Percentiles rank a stretch among this genome's conserved stretches.
These are phyloP conservation scores for Cisticola juncidis DNA, from an alignment of 2,113 vertebrate genomes.

Conservation along the genomic window DNA sequence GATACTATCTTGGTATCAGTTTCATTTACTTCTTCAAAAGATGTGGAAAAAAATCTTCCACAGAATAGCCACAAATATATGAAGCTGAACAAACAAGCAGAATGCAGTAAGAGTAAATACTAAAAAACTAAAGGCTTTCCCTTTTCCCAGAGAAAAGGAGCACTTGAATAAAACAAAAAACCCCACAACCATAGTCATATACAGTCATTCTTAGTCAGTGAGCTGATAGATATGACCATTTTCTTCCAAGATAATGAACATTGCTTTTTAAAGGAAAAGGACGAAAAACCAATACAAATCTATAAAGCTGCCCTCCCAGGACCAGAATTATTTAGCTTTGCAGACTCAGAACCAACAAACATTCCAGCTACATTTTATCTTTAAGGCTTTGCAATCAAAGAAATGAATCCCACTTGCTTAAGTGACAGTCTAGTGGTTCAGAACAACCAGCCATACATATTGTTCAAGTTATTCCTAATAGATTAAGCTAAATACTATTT, in stretches of 20 bases:
- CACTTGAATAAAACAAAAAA: background rate
- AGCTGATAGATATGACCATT: background rate
- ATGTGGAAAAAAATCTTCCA: background rate
- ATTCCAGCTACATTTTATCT: background rate
- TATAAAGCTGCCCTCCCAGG: background rate
- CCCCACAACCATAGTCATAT: background rate
- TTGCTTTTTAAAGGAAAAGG: background rate
- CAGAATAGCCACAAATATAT: background rate
- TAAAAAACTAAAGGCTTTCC: background rate
- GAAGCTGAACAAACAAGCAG: background rate
- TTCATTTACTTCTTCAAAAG: background rate
- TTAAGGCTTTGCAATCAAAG: background rate
- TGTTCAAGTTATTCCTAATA: background rate
- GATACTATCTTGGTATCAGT: background rate
- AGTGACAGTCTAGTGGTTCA: background rate
- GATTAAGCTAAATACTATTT: constrained; percentile 5
- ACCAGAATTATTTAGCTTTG: background rate
- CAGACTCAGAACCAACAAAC: background rate
- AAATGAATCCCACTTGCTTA: background rate
- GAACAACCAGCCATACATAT: background rate
- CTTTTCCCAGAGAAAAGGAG: background rate
- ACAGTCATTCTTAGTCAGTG: background rate
- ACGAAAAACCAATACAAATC: background rate
- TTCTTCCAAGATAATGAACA: background rate
- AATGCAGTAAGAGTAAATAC: background rate